A percentile compares a stretch with the other conserved stretches of the same genome.
Evolutionary conservation across 2,113 vertebrate species (phyloP).

Genomic region (Pollimyrus isidori): DNA sequence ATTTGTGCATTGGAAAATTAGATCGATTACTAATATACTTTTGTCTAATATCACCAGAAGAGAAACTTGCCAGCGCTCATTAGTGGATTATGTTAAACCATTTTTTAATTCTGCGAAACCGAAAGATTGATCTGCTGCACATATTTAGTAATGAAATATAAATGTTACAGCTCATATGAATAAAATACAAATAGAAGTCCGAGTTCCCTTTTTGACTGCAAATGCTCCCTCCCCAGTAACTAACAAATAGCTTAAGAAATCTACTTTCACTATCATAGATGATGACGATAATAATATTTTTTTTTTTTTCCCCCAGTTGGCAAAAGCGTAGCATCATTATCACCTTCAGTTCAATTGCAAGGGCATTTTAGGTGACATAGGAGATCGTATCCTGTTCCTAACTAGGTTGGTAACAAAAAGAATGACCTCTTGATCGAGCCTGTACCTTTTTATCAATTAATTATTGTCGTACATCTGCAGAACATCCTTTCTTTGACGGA

Average conservation of each 20-base stretch:
- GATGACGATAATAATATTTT: no score
- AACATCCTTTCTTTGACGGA: no score
- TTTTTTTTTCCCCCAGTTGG: no score
- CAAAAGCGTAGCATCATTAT: no score
- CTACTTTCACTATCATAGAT: not conserved
- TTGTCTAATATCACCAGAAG: not conserved
- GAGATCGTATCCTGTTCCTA: no score
- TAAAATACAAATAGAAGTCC: not conserved
- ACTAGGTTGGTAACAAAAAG: no score
- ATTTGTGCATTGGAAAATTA: not conserved
- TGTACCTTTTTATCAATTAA: no score
- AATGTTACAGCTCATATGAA: not conserved
- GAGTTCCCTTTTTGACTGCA: not conserved
- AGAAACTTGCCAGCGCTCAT: not conserved
- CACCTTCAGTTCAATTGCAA: no score
- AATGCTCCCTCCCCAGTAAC: not conserved
- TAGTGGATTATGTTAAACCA: not conserved
- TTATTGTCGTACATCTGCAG: no score
- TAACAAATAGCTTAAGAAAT: not conserved
- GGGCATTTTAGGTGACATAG: no score
- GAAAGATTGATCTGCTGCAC: not conserved
- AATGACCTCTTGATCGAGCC: no score
- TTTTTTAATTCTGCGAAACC: not conserved
- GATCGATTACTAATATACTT: not conserved
- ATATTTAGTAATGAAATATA: not conserved